phyloP scores from a whole-genome alignment of 2,797 vertebrate species.

The Diplodus puntazzo region DNA sequence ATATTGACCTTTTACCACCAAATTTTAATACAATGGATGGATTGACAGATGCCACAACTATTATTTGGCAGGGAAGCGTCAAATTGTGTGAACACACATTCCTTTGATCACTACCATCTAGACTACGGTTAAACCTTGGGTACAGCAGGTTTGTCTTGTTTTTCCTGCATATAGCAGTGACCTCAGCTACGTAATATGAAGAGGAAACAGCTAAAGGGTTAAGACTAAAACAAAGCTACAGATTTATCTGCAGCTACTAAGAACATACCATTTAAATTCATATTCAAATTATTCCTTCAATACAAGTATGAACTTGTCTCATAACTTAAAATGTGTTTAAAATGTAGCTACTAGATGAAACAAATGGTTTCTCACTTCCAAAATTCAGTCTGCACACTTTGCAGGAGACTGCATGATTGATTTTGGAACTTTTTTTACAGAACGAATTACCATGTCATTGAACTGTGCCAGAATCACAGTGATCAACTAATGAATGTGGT shows the following conservation, averaged over 20 bases:
- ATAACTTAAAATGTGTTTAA: constrained; percentile 12
- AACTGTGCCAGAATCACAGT: constrained; percentile 51
- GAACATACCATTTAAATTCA: not conserved
- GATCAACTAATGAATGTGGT: constrained; percentile 62
- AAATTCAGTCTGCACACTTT: constrained; percentile 9
- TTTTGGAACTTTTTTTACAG: constrained; percentile 33
- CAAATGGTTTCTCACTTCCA: constrained; percentile 1
- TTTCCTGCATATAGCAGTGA: constrained; percentile 2
- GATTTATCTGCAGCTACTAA: not conserved
- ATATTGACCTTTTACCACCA: too few relatives aligned
- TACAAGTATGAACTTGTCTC: constrained; percentile 6
- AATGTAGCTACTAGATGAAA: constrained; percentile 19
- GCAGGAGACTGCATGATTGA: constrained; percentile 22
- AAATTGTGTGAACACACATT: not conserved
- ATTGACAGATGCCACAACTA: too few relatives aligned
- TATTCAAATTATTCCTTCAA: not conserved
- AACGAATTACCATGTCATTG: constrained; percentile 31
- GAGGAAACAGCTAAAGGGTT: not conserved
- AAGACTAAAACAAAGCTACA: not conserved
- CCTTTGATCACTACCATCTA: not conserved
- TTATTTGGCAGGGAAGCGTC: too few relatives aligned
- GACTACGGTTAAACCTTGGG: not conserved
- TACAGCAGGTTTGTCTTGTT: constrained; percentile 11
- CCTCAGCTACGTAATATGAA: not conserved
- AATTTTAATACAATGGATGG: too few relatives aligned